phyloP scores from a whole-genome alignment of 1,140 invertebrate species.

The Danaus plexippus region DNA sequence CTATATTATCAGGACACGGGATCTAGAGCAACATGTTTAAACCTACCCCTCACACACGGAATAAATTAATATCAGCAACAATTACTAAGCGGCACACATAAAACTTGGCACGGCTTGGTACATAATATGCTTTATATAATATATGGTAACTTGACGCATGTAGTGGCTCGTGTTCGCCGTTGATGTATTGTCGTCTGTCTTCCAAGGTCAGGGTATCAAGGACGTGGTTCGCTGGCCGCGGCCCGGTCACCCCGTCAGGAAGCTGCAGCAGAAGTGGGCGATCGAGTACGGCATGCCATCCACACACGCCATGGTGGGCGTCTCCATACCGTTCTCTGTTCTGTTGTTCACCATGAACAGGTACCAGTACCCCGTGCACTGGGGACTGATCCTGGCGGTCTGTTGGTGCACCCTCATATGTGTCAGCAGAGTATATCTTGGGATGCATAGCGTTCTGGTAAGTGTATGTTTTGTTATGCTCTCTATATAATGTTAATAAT shows the following conservation, averaged over 20 bases:
- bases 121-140: no score
- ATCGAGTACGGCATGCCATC: conserved; percentile 95
- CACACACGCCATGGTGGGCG: conserved; percentile 92
- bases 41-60: no score
- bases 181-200: no score
- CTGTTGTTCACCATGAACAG: conserved; percentile 84
- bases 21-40: no score
- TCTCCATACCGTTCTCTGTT: conserved; percentile 89
- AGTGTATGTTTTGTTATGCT: conserved; percentile 36
- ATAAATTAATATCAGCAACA: no score
- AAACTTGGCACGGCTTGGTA: no score
- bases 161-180: no score
- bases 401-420: conserved; percentile 85
- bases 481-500: no score
- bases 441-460: conserved; percentile 92
- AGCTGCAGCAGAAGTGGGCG: conserved; percentile 88
- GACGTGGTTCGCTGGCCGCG: conserved; percentile 89
- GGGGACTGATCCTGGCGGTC: conserved; percentile 72
- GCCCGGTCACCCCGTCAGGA: conserved; percentile 85
- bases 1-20: no score
- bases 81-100: no score
- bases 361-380: conserved; percentile 81
- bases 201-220: conserved; percentile 88
- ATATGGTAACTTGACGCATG: no score
- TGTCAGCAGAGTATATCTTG: conserved; percentile 88